Percentiles rank a stretch among this genome's conserved stretches.
These are phyloP conservation scores for Sclerurus mexicanus DNA, from an alignment of 2,113 vertebrate genomes.

Conservation along the genomic window DNA sequence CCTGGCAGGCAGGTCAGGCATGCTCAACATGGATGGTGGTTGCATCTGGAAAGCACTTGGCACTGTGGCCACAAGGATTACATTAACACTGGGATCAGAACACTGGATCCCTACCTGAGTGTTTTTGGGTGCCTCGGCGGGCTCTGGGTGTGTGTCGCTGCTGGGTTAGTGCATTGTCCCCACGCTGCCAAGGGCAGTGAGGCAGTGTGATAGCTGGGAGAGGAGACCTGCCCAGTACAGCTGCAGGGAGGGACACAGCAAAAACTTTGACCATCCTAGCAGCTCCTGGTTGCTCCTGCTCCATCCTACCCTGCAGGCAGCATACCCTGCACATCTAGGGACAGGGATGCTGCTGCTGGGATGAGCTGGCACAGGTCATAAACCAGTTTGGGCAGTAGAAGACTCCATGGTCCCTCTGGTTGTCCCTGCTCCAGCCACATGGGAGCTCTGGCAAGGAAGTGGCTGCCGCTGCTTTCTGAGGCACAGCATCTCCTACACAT, in stretches of 20 bases:
- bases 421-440: neutral
- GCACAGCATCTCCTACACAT: neutral
- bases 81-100: accelerated
- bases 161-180: neutral
- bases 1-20: neutral
- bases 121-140: accelerated
- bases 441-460: neutral
- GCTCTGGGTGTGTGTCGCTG: neutral
- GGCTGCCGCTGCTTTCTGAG: neutral
- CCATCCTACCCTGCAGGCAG: neutral
- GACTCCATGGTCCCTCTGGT: neutral
- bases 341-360: neutral
- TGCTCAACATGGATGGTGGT: accelerated
- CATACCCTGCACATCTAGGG: neutral
- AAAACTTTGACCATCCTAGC: neutral
- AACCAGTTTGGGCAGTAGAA: neutral
- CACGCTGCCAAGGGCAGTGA: accelerated
- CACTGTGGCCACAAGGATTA: neutral
- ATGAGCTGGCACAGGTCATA: neutral
- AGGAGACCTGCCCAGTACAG: accelerated
- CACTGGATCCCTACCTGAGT: neutral
- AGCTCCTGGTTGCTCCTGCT: neutral
- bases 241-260: neutral
- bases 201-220: neutral
- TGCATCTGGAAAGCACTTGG: neutral